Percentiles rank a stretch among this genome's conserved stretches.
Evolutionary conservation across 2,888 invertebrate species (phyloP).

Genomic region (Poecilus cupreus): DNA sequence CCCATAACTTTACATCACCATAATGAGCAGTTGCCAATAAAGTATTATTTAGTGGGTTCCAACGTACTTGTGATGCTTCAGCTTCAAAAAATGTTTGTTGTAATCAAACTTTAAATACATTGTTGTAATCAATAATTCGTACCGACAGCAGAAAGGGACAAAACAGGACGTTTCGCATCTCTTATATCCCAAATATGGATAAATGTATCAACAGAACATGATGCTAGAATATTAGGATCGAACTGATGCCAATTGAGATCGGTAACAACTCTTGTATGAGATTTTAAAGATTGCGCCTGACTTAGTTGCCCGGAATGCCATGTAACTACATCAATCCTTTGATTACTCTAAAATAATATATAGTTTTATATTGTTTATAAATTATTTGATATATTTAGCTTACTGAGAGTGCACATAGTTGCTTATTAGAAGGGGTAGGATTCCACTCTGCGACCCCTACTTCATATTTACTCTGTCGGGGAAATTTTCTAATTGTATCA

Average conservation of each 20-base stretch:
- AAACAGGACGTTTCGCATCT: constrained; percentile 87
- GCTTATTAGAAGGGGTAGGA: constrained; percentile 84
- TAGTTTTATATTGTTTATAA: neutral
- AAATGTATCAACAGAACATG: constrained; percentile 95
- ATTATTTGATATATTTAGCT: constrained; percentile 65
- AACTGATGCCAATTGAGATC: constrained; percentile 94
- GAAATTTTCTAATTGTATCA: constrained; percentile 84
- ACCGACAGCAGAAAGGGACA: constrained; percentile 93
- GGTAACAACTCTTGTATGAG: constrained; percentile 90
- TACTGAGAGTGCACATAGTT: constrained; percentile 92
- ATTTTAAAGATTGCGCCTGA: constrained; percentile 83
- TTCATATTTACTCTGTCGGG: constrained; percentile 94
- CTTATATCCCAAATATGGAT: constrained; percentile 96
- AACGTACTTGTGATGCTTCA: constrained; percentile 94
- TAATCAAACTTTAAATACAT: neutral
- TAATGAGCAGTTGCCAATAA: constrained; percentile 96
- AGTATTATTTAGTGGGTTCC: constrained; percentile 90
- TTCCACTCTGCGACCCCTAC: constrained; percentile 96
- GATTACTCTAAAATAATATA: constrained; percentile 81
- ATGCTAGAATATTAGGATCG: constrained; percentile 85
- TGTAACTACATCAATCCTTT: constrained; percentile 89
- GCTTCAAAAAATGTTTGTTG: constrained; percentile 73
- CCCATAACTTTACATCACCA: constrained; percentile 97
- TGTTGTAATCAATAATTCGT: constrained; percentile 69
- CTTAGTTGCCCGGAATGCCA: constrained; percentile 85